Evolutionary conservation across 1,140 invertebrate genomes (phyloP).

Genomic region (Scylla paramamosain): DNA sequence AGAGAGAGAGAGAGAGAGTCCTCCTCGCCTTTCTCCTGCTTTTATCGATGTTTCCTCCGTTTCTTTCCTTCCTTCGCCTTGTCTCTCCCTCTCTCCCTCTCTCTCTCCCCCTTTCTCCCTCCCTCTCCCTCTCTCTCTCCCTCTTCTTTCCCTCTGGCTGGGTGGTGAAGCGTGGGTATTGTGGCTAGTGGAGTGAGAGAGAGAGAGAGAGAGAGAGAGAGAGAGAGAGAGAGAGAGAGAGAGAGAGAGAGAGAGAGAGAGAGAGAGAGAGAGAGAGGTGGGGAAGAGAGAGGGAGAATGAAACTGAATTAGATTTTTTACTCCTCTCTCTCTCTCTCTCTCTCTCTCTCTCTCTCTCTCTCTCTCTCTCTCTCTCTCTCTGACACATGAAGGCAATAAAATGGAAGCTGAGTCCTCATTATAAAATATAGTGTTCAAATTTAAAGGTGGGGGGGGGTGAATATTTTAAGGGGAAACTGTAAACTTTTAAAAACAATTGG

Average conservation of each 20-base stretch:
- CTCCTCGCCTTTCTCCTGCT: not conserved
- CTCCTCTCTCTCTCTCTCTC: no score
- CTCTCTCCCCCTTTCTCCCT: not conserved
- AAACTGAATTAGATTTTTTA: constrained; percentile 26
- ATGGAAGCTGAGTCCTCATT: not conserved
- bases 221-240: not conserved
- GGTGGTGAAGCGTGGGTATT: not conserved
- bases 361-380: not conserved
- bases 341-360: not conserved
- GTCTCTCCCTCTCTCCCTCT: not conserved
- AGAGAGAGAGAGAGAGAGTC: not conserved
- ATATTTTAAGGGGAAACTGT: no score
- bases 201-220: not conserved
- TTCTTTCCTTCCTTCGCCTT: not conserved
- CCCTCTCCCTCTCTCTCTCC: not conserved
- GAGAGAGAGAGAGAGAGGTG: not conserved
- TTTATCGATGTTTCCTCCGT: not conserved
- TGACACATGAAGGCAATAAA: not conserved
- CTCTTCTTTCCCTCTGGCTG: not conserved
- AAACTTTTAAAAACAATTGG: no score
- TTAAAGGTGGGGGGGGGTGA: no score
- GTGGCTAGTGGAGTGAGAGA: constrained; percentile 4
- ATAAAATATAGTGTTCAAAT: not conserved
- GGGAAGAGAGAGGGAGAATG: not conserved
- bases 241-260: not conserved